Evolutionary conservation across 2,888 invertebrate species (phyloP), one percentile per base, ranked within the genome.

Genomic region (Blastobasis lacticolella): DNA sequence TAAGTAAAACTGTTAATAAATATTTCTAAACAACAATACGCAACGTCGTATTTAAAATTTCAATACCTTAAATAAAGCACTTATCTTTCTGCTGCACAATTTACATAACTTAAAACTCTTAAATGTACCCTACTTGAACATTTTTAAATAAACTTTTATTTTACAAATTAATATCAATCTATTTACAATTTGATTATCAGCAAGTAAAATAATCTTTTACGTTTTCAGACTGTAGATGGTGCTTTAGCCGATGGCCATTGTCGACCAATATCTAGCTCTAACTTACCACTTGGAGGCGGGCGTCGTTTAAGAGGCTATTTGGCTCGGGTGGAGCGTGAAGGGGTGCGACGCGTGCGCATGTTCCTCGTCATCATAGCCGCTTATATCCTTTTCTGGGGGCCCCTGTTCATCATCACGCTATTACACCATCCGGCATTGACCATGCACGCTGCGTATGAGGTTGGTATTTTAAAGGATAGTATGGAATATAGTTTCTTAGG

Each of bases 371-470:
- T 95, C 71, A 94, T 94, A 0, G 93, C 93, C 0, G 94, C 95
- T 38, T 97, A 96, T 78, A 91, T 95, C 45, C 88, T 96, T 50
- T 96, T 96, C 84, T 97, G 97, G 96, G 95, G 96, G 57, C 97
- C 96, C 9, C 87, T 97, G 57, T 97, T 96, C 83, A 91, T 96
- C 62, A 94, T 96, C 63, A 96, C 95, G 3, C 86, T 96, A 57
- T 90, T 94, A 51, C 93, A 94, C 73, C 94, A 94, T 71, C 94
- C 94, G 4, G 86, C 92, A 48, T 88, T 94, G 59, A 93, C 93
- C 47, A 92, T 91, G 60, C 91, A 92, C 60, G 90, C 93, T 58
- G 93, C 93, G 57, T 94, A 94, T 79, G 94, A 94, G 91, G 94
- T 94, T 58, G 69, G 70, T 63, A 5, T 10, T 8, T 51, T 23